Evolutionary conservation across 1,140 invertebrate genomes (phyloP).

Genomic region (Procambarus clarkii): DNA sequence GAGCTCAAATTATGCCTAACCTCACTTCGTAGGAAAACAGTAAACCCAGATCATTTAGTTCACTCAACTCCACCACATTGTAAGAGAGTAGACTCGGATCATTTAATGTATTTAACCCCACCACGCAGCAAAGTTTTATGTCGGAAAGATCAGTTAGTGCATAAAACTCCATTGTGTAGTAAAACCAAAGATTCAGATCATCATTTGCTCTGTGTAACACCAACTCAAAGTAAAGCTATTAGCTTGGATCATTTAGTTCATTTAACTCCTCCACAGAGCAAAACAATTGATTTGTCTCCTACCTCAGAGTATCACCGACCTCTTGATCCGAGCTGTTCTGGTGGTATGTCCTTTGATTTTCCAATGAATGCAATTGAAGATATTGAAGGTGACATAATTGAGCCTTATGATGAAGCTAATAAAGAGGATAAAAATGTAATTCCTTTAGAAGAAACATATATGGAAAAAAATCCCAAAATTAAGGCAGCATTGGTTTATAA

Average conservation of each 20-base stretch:
- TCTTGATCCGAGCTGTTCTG: slow-evolving; percentile 12
- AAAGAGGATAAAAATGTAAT: neutral
- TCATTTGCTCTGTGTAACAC: neutral
- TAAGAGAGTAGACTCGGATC: neutral
- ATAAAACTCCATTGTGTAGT: neutral
- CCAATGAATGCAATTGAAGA: slow-evolving; percentile 26
- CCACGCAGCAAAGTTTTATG: neutral
- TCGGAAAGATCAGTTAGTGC: neutral
- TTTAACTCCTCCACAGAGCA: slow-evolving; percentile 43
- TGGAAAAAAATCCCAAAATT: neutral
- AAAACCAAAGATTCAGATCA: neutral
- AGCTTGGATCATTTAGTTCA: neutral
- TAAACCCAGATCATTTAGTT: neutral
- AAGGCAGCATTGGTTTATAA: no score
- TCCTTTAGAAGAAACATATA: neutral
- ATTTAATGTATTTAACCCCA: neutral
- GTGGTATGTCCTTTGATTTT: slow-evolving; percentile 7
- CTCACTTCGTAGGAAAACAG: neutral
- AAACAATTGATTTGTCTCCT: slow-evolving; percentile 38
- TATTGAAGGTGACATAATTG: slow-evolving; percentile 57
- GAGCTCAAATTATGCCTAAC: neutral
- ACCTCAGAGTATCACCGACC: neutral
- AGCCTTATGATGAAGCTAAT: slow-evolving; percentile 21
- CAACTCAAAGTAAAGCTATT: neutral
- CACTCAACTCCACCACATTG: neutral